Base-by-base conservation (phyloP, 2,888 invertebrate species). In the Copidosoma aretas region DNA sequence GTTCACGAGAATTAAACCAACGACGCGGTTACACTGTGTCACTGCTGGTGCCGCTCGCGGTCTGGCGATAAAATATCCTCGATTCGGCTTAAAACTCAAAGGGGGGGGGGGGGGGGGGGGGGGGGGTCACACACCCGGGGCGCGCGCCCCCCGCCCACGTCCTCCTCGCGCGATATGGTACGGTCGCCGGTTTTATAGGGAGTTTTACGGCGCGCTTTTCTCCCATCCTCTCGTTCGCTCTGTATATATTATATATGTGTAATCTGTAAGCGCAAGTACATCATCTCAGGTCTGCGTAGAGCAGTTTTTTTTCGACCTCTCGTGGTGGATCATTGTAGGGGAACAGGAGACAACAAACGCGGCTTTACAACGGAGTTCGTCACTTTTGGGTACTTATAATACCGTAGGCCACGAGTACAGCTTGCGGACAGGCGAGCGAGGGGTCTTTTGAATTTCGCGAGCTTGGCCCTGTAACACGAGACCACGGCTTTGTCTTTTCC, bases 151-250 rank as follows among this genome's bases (percentile, higher is more conserved):
- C n/a, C n/a, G n/a, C n/a, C n/a, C n/a, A 60, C 68, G 67, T 68
- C 68, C 51, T 60, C 21, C 60, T 57, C 62, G 56, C 41, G 60
- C 68, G 66, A 71, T 71, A 71, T 71, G 65, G 68, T 68, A 71
- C 71, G 71, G 68, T 62, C 68, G 57, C 65, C 63, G 63, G 63
- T 65, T 68, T 63, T 71, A 71, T 68, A 68, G 71, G 60, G 19
- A 71, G 57, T 66, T 71, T 71, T 71, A 71, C 66, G 71, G 66
- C 39, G 60, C 25, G 17, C 22, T n/a, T 19, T n/a, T n/a, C n/a
- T n/a, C n/a, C n/a, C n/a, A n/a, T n/a, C n/a, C n/a, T 32, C 61
- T 14, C 51, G 1, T 58, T 1, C 32, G 58, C 41, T 4, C 1
- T 25, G 51, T 8, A 32, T 32, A 32, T 32, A 32, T 3, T 32